These are phyloP conservation scores for Unio pictorum DNA, from an alignment of 2,888 invertebrate genomes.

Conservation along the genomic window DNA sequence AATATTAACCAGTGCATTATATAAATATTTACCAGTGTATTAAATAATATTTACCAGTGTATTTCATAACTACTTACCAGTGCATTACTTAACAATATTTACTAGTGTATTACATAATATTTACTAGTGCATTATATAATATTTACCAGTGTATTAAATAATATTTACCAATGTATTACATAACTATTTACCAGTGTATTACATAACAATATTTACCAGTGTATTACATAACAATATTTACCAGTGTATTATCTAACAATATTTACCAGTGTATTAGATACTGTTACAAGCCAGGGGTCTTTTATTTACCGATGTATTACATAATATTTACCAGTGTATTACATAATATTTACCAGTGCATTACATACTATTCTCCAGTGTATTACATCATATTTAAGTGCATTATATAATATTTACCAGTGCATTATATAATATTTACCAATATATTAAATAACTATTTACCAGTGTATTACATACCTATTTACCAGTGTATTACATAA, in stretches of 20 bases:
- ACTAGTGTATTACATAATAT: too few species aligned
- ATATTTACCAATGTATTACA: neutral
- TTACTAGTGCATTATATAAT: neutral
- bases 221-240: too few species aligned
- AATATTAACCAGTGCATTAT: too few species aligned
- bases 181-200: neutral
- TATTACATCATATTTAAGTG: neutral
- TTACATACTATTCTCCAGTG: neutral
- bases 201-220: neutral
- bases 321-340: too few species aligned
- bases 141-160: neutral
- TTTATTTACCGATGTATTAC: too few species aligned
- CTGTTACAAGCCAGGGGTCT: too few species aligned
- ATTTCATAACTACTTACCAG: neutral
- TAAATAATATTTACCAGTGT: too few species aligned
- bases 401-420: neutral
- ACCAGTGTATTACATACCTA: neutral
- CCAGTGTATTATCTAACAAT: too few species aligned
- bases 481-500: too few species aligned
- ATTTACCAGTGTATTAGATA: too few species aligned
- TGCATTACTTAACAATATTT: neutral
- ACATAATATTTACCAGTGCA: too few species aligned
- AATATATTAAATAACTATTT: neutral
- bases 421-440: neutral
- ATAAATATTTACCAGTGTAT: conserved; percentile 1